A percentile compares a stretch with the other conserved stretches of the same genome.
phyloP scores from a whole-genome alignment of 2,113 vertebrate genomes.

The Todiramphus chloris region DNA sequence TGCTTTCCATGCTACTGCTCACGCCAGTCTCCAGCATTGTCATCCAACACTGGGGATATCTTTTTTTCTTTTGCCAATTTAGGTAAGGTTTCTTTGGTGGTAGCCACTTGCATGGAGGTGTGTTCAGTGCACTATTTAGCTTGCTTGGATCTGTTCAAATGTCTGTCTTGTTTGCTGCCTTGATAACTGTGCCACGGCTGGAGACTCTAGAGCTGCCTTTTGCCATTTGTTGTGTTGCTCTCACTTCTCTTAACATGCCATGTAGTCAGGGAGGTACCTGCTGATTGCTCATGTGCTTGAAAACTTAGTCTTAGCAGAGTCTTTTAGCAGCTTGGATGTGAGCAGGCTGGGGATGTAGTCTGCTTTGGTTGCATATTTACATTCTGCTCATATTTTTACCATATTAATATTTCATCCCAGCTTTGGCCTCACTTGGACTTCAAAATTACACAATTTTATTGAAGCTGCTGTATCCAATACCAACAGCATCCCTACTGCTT shows the following conservation, averaged over 20 bases:
- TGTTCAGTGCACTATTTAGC: background rate
- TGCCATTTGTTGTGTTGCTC: background rate
- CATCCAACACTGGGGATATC: background rate
- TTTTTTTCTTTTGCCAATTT: background rate
- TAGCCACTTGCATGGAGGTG: background rate
- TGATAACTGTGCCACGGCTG: background rate
- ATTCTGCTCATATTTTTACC: background rate
- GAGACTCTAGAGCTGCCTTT: background rate
- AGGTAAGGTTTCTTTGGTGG: background rate
- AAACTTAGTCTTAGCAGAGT: background rate
- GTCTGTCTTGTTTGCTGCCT: background rate
- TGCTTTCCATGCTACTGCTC: background rate
- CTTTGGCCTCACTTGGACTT: background rate
- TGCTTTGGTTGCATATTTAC: background rate
- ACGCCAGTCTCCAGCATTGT: background rate
- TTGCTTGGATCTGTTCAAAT: background rate
- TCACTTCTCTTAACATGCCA: background rate
- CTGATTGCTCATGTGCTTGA: background rate
- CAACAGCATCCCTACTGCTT: background rate
- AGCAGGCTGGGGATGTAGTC: background rate
- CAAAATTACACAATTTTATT: background rate
- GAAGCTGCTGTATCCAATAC: background rate
- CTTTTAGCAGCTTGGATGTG: background rate
- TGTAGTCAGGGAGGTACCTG: background rate
- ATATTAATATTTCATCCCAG: background rate